phyloP scores from a whole-genome alignment of 2,888 invertebrate genomes.

The Steinernema scapterisci region DNA sequence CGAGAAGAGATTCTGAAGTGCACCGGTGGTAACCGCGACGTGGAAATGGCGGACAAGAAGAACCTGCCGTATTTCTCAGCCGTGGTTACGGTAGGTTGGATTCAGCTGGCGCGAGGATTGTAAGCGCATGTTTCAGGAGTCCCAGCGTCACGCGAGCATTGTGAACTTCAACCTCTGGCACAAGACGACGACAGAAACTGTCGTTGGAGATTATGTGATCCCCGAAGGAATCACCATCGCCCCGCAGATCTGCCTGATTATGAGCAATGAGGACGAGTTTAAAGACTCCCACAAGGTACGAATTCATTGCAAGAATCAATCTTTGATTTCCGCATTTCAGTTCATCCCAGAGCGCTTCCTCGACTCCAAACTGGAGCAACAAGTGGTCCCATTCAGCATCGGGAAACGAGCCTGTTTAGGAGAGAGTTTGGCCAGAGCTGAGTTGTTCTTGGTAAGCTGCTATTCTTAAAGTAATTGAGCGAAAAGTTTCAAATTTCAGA shows the following conservation, averaged over 20 bases:
- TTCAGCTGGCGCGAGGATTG: too few species aligned
- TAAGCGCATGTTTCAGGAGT: conserved; percentile 32
- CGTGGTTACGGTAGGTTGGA: background rate
- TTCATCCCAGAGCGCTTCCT: conserved; percentile 53
- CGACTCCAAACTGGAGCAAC: conserved; percentile 39
- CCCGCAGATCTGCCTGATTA: conserved; percentile 44
- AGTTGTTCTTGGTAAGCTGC: conserved; percentile 25
- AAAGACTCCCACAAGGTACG: conserved; percentile 42
- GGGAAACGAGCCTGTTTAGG: conserved; percentile 51
- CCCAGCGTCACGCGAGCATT: conserved; percentile 35
- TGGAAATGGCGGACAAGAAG: conserved; percentile 34
- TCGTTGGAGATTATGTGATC: conserved; percentile 35
- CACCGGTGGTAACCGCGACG: conserved; percentile 34
- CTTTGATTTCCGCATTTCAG: background rate
- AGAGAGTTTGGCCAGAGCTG: conserved; percentile 39
- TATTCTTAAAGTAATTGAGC: background rate
- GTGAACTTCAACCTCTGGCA: conserved; percentile 31
- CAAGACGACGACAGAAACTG: background rate
- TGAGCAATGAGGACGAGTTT: conserved; percentile 38
- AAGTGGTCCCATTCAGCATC: conserved; percentile 51
- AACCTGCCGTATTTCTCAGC: conserved; percentile 37
- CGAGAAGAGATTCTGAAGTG: conserved; percentile 36
- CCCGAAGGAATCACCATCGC: conserved; percentile 43
- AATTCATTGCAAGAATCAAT: background rate
- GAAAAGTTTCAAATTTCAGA: background rate